A percentile compares a stretch with the other conserved stretches of the same genome.
Conservation (phyloP, 2,113 vertebrate genomes). For the Eidolon helvum region DNA sequence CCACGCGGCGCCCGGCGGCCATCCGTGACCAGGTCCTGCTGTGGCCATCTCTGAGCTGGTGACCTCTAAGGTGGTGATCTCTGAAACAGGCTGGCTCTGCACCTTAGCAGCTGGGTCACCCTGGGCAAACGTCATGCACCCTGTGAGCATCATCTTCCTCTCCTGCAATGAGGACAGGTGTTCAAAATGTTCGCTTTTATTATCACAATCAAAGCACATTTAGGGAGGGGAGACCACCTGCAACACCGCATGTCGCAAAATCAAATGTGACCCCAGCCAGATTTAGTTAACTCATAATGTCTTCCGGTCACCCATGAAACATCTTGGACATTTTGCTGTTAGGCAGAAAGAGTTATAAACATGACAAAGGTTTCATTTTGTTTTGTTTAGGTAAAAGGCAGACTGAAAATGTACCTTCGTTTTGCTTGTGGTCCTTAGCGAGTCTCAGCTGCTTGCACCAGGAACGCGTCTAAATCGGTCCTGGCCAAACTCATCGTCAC, state of each 20-base stretch:
- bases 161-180: not conserved
- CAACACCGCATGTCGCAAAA: not conserved
- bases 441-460: not conserved
- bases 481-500: fast-evolving
- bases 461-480: fast-evolving
- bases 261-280: not conserved
- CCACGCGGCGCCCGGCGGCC: not conserved
- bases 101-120: not conserved
- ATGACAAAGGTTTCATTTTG: not conserved
- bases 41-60: not conserved
- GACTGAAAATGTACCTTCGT: not conserved
- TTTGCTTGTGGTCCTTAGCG: not conserved
- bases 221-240: not conserved
- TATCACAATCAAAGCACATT: not conserved
- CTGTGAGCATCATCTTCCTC: not conserved
- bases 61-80: not conserved
- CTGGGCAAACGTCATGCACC: fast-evolving
- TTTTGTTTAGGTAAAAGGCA: not conserved
- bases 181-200: not conserved
- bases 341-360: not conserved
- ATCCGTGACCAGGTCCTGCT: not conserved
- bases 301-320: too few species aligned
- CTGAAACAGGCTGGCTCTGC: not conserved
- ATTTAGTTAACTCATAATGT: too few species aligned
- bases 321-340: not conserved